Evolutionary conservation across 2,113 vertebrate genomes (phyloP).

Genomic region (Caretta caretta): DNA sequence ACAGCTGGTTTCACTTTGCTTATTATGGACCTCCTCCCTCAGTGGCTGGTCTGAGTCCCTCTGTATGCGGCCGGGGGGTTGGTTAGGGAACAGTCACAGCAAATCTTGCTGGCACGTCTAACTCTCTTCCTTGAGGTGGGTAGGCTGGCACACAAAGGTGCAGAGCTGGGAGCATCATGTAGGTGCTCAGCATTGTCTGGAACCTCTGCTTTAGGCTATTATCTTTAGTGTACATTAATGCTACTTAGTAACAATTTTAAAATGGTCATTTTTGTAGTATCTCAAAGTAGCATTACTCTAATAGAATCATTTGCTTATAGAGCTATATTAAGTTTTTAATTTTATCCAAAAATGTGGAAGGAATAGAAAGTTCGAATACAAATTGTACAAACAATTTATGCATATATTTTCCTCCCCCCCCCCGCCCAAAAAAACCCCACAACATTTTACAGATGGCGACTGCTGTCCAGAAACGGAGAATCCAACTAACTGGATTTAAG

Average conservation of each 20-base stretch:
- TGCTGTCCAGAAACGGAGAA: conserved; percentile 37
- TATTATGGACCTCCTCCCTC: background rate
- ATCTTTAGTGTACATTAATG: background rate
- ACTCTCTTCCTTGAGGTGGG: background rate
- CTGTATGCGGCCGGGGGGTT: background rate
- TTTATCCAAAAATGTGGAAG: background rate
- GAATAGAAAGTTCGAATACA: background rate
- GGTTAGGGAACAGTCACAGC: background rate
- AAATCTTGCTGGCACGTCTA: background rate
- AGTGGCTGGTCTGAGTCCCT: background rate
- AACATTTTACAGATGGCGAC: conserved; percentile 69
- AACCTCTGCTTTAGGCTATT: background rate
- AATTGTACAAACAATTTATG: rapidly evolving
- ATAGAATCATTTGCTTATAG: background rate
- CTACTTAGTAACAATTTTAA: background rate
- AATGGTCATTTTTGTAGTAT: background rate
- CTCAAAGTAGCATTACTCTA: background rate
- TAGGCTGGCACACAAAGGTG: background rate
- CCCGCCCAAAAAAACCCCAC: background rate
- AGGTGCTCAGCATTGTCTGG: background rate
- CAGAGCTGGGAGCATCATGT: background rate
- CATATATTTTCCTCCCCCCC: background rate
- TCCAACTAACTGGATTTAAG: conserved; percentile 84
- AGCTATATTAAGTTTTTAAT: background rate
- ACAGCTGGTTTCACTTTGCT: background rate